Conservation (phyloP, 2,888 invertebrate genomes). For the Calameuta idolon region DNA sequence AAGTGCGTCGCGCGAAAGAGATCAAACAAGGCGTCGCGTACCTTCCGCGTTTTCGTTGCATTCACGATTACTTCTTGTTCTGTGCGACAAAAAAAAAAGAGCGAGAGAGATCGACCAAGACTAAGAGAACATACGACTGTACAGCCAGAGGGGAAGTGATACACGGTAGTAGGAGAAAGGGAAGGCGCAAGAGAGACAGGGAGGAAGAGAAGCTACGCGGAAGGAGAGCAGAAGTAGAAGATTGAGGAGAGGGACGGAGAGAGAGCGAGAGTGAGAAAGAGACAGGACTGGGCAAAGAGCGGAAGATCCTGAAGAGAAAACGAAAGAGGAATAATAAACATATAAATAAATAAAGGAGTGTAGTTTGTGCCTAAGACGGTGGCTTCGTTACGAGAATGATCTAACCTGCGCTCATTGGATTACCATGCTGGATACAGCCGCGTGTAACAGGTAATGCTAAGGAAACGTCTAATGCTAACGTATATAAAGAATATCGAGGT, state of each 20-base stretch:
- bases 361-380: background rate
- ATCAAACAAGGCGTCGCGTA: too few relatives aligned
- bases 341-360: too few relatives aligned
- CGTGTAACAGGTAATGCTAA: conserved; percentile 55
- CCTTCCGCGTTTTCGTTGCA: too few relatives aligned
- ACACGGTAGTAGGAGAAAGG: too few relatives aligned
- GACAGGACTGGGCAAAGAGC: background rate
- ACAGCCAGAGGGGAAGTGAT: too few relatives aligned
- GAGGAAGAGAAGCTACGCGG: background rate
- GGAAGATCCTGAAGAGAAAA: background rate
- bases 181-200: background rate
- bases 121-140: too few relatives aligned
- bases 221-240: too few relatives aligned
- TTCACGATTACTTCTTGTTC: too few relatives aligned
- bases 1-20: conserved; percentile 1
- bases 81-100: too few relatives aligned
- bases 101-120: too few relatives aligned
- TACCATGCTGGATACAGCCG: conserved; percentile 63
- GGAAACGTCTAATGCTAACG: too few relatives aligned
- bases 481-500: too few relatives aligned
- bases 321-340: background rate
- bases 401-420: conserved; percentile 37
- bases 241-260: background rate
- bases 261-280: background rate
- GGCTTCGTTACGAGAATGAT: conserved; percentile 1